Evolutionary conservation across 1,140 invertebrate genomes (phyloP).

Genomic region (Solenopsis fugax): DNA sequence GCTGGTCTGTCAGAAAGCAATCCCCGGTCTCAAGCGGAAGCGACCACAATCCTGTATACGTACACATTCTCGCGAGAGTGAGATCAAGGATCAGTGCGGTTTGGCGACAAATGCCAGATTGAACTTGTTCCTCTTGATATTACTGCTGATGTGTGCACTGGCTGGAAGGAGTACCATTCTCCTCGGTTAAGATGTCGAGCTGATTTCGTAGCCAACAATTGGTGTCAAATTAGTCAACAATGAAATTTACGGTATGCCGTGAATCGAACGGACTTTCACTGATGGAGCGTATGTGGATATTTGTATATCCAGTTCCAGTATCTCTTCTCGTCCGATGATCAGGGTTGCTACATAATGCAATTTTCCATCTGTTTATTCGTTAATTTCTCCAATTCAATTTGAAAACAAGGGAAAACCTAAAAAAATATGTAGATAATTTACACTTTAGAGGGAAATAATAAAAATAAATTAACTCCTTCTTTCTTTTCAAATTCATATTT

Average conservation of each 20-base stretch:
- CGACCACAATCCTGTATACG: slow-evolving; percentile 90
- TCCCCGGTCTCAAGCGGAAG: slow-evolving; percentile 88
- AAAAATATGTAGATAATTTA: neutral
- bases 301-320: slow-evolving; percentile 1
- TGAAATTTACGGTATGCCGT: neutral
- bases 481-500: neutral
- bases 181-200: neutral
- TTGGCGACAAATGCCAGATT: slow-evolving; percentile 72
- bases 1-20: slow-evolving; percentile 89
- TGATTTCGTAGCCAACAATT: slow-evolving; percentile 36
- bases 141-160: slow-evolving; percentile 2
- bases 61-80: slow-evolving; percentile 90
- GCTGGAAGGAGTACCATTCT: neutral
- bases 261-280: neutral
- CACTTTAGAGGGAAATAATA: slow-evolving; percentile 7
- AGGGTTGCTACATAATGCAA: slow-evolving; percentile 1
- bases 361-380: neutral
- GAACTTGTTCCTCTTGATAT: slow-evolving; percentile 71
- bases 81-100: slow-evolving; percentile 85
- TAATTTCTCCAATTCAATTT: neutral
- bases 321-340: neutral
- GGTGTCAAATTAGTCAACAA: slow-evolving; percentile 27
- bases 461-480: neutral
- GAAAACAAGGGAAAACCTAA: neutral
- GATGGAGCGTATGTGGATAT: neutral